Evolutionary conservation across 2,113 vertebrate species (phyloP).

Genomic region (Riparia riparia): DNA sequence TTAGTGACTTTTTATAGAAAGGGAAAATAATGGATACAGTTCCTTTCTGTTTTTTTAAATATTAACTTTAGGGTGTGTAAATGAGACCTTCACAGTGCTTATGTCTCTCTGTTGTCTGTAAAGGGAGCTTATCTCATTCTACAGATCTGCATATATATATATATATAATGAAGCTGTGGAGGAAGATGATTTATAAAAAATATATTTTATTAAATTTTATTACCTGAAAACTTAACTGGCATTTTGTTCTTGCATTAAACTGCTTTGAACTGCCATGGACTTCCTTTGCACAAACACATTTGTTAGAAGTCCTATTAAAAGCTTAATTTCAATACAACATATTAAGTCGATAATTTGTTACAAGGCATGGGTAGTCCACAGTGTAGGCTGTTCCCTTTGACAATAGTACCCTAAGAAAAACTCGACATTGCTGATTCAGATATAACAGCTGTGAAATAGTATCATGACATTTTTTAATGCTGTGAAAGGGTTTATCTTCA

Average conservation of each 20-base stretch:
- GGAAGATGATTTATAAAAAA: not conserved
- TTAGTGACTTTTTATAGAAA: not conserved
- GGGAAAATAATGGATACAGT: not conserved
- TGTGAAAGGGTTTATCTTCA: not conserved
- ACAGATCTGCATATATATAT: not conserved
- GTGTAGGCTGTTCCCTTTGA: not conserved
- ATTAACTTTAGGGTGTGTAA: not conserved
- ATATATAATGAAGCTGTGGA: not conserved
- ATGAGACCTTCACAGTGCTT: not conserved
- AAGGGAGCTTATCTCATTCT: not conserved
- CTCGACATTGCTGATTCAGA: not conserved
- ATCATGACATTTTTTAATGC: not conserved
- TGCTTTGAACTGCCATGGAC: not conserved
- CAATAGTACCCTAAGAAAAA: not conserved
- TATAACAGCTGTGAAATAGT: not conserved
- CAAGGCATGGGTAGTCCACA: not conserved
- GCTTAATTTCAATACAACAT: not conserved
- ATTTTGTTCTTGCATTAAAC: not conserved
- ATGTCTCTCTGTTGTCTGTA: not conserved
- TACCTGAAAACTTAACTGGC: not conserved
- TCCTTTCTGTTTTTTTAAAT: not conserved
- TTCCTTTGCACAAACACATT: not conserved
- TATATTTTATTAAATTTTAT: not conserved
- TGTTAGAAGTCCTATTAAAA: not conserved
- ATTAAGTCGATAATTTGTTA: not conserved